These are phyloP conservation scores for Ceriagrion tenellum DNA, from an alignment of 2,888 invertebrate genomes.

Conservation along the genomic window DNA sequence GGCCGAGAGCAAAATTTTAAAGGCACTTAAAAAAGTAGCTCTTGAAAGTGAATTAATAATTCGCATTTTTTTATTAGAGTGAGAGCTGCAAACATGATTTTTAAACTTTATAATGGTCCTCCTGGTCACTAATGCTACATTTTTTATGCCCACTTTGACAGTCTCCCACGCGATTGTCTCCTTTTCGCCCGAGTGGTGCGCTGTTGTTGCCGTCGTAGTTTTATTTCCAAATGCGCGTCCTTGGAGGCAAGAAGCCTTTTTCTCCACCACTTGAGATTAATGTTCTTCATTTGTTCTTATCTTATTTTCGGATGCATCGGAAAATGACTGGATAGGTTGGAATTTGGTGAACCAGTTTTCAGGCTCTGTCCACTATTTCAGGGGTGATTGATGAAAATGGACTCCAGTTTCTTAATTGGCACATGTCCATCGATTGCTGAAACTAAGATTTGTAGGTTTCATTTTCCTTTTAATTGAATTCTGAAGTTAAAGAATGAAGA, in stretches of 20 bases:
- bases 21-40: no score
- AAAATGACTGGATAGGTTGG: background rate
- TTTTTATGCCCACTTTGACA: no score
- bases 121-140: no score
- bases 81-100: no score
- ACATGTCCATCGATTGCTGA: background rate
- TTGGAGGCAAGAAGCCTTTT: background rate
- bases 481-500: background rate
- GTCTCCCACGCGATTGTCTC: background rate
- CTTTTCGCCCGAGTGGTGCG: background rate
- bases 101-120: no score
- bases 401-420: background rate
- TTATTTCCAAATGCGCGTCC: background rate
- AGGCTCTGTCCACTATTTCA: background rate
- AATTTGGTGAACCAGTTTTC: background rate
- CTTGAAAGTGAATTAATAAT: no score
- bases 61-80: no score
- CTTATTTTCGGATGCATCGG: conserved; percentile 19
- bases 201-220: background rate
- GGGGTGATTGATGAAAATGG: background rate
- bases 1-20: no score
- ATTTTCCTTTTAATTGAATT: background rate
- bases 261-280: background rate
- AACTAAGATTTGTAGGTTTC: background rate
- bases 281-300: conserved; percentile 55